Base-by-base conservation (phyloP, 2,797 vertebrate genomes). In the Manis crassicaudata region DNA sequence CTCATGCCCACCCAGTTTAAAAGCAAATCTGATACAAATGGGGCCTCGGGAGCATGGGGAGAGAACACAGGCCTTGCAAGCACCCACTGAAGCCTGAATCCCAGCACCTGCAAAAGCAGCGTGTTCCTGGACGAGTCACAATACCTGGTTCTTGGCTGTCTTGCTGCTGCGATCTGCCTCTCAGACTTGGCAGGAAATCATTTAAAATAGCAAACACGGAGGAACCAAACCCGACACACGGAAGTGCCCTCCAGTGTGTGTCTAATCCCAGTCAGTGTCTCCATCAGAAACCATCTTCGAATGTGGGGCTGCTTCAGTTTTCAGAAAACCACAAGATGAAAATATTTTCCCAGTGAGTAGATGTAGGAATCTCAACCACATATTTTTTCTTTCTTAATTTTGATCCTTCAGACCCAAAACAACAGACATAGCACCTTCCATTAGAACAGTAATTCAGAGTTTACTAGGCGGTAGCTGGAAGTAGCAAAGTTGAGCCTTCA, bases 241-340 rank as follows among this genome's bases (percentile, higher is more conserved):
- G 7, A 29, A 73, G 11, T 2, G 6, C 29, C 72, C 16, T 3
- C 5, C 0, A 3, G 21, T 0, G 6, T 17, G 20, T 11, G 1
- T 52, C 76, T 35, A 1, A 35, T 50, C 75, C 81, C 3, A 7
- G 52, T 35, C 25, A 23, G 60, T 56, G 83, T 88, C 35, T 20
- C 73, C 63, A 62, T 7, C 35, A 50, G 40, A 82, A 92, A 65
- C 14, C 46, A 54, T 3, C 88, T 52, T 60, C 16, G 5, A 29
- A 50, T 5, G 32, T 7, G 4, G 4, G 65, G 7, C 17, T 4
- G 0, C 20, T 32, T 58, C 29, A 0, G 2, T 23, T 43, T 68
- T 67, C 29, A 87, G 65, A 83, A 96, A 68, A 46, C 21, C 11
- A 20, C 6, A 23, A 32, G 35, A 84, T 0, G 32, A 87, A 56